Evolutionary conservation across 2,113 vertebrate species (phyloP).

Genomic region (Myotis davidii): DNA sequence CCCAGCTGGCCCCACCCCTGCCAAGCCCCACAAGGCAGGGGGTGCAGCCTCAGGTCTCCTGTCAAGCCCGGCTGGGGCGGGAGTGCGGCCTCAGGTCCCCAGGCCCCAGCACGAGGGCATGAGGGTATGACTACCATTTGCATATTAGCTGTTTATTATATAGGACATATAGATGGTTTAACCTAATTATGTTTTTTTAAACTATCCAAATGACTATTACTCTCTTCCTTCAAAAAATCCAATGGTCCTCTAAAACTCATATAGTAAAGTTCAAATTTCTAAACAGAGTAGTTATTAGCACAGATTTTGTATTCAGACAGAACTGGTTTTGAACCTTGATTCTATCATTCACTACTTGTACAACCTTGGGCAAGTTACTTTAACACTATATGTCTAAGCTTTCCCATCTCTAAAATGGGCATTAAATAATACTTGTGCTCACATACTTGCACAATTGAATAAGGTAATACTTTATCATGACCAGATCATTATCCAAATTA

Average conservation of each 20-base stretch:
- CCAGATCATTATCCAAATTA: not conserved
- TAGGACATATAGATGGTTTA: not conserved
- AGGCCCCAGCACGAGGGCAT: no score
- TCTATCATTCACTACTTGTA: not conserved
- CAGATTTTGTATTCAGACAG: not conserved
- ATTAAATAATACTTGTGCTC: not conserved
- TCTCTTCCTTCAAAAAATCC: not conserved
- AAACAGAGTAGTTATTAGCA: not conserved
- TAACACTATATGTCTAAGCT: not conserved
- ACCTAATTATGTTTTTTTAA: not conserved
- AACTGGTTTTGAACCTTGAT: not conserved
- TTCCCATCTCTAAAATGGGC: not conserved
- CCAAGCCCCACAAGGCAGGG: no score
- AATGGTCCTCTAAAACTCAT: not conserved
- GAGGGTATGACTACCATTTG: no score
- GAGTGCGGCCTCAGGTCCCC: no score
- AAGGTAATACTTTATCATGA: not conserved
- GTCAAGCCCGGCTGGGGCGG: no score
- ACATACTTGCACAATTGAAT: not conserved
- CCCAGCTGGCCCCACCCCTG: no score
- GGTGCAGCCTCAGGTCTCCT: no score
- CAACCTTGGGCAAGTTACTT: not conserved
- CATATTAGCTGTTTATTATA: no score
- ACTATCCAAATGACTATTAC: not conserved
- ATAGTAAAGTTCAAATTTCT: constrained; percentile 5